Conservation (phyloP, 1,140 invertebrate genomes). For the Armadillidium nasatum region DNA sequence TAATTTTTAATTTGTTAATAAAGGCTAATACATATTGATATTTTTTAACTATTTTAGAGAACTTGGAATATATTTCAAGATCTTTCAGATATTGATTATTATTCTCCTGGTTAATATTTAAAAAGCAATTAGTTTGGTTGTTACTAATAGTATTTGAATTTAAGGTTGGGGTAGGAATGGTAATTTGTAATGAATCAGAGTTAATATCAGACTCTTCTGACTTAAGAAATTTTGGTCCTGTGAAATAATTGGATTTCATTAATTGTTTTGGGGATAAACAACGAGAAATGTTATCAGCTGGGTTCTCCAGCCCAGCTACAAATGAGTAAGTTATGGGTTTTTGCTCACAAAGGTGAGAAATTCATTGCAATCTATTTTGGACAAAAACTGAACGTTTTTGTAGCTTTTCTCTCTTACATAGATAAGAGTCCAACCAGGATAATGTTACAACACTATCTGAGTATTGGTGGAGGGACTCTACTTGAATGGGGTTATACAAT, state of each 20-base stretch:
- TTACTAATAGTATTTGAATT: not conserved
- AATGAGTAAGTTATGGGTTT: not conserved
- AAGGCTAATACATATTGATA: slow-evolving; percentile 4
- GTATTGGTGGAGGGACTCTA: not conserved
- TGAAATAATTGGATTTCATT: not conserved
- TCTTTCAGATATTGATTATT: not conserved
- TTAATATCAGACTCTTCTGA: not conserved
- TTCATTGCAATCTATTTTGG: not conserved
- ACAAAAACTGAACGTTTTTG: not conserved
- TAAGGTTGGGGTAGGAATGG: not conserved
- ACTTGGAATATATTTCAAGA: not conserved
- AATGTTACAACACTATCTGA: slow-evolving; percentile 10
- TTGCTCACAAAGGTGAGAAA: not conserved
- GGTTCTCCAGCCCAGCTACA: not conserved
- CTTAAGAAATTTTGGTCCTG: not conserved
- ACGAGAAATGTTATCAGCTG: not conserved
- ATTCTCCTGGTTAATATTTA: not conserved
- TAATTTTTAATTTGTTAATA: slow-evolving; percentile 24
- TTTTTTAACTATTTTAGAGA: not conserved
- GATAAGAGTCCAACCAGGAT: not conserved
- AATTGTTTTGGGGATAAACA: not conserved
- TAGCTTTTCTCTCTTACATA: not conserved
- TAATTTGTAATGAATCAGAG: not conserved
- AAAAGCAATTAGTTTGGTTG: not conserved
- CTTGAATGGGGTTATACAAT: not conserved